Conservation (phyloP, 2,113 vertebrate species). For the Engystomops pustulosus region DNA sequence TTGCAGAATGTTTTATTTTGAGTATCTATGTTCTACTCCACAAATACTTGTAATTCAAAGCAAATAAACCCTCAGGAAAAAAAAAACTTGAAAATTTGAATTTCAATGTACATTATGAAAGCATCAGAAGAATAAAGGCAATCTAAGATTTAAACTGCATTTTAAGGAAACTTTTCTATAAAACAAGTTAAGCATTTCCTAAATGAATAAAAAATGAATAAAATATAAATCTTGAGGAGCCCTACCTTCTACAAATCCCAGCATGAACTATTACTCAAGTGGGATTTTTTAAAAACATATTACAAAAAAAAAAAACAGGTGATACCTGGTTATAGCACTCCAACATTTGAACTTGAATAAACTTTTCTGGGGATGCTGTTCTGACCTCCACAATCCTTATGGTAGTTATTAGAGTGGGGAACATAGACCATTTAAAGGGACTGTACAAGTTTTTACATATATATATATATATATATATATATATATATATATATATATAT, state of each 20-base stretch:
- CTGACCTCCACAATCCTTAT: too few species aligned
- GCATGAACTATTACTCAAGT: too few species aligned
- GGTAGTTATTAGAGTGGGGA: too few species aligned
- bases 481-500: too few species aligned
- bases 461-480: too few species aligned
- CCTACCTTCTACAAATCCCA: background rate
- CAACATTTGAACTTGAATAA: too few species aligned
- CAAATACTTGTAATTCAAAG: conserved; percentile 25
- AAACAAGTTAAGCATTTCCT: background rate
- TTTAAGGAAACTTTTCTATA: background rate
- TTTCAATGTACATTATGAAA: conserved; percentile 20
- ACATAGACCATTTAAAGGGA: too few species aligned
- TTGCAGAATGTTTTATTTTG: conserved; percentile 16
- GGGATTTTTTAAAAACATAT: background rate
- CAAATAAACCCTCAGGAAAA: conserved; percentile 22
- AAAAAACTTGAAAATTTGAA: background rate
- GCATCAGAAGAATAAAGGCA: background rate
- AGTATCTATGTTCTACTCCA: conserved; percentile 1
- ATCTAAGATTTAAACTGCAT: background rate
- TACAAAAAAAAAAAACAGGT: too few species aligned
- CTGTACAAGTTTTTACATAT: too few species aligned
- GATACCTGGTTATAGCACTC: too few species aligned
- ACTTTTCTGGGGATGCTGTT: too few species aligned
- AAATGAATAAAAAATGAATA: too few species aligned
- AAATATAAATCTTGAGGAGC: background rate